These are phyloP conservation scores for Cuniculus paca DNA, from an alignment of 2,797 vertebrate species.

Conservation along the genomic window DNA sequence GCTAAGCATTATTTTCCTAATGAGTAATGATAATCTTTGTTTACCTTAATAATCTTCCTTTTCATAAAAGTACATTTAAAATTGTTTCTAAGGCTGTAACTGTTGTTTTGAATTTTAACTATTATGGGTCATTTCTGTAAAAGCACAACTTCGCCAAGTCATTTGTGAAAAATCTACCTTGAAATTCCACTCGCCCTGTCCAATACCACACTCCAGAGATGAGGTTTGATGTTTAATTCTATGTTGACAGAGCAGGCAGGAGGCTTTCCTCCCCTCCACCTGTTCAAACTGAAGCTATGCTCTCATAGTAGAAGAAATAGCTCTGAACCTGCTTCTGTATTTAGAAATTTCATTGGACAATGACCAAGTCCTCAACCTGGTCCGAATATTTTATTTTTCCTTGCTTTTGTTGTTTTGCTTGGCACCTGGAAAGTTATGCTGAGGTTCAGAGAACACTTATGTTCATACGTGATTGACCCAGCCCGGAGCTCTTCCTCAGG, in stretches of 20 bases:
- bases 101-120: neutral
- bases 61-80: neutral
- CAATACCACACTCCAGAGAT: constrained; percentile 14
- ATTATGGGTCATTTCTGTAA: constrained; percentile 3
- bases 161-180: constrained; percentile 13
- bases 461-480: neutral
- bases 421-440: neutral
- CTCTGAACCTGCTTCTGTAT: neutral
- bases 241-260: neutral
- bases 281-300: neutral
- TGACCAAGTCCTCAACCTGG: neutral
- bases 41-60: constrained; percentile 55
- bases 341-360: neutral
- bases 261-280: neutral
- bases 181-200: neutral
- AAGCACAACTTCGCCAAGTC: neutral
- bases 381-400: neutral
- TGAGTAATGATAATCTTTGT: constrained; percentile 63
- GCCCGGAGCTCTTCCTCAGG: neutral
- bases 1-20: constrained; percentile 61
- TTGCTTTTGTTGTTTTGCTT: neutral
- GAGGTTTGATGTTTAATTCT: neutral
- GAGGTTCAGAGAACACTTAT: neutral
- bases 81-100: neutral
- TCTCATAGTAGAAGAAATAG: neutral